Evolutionary conservation across 2,113 vertebrate species (phyloP).

Genomic region (Carassius carassius): DNA sequence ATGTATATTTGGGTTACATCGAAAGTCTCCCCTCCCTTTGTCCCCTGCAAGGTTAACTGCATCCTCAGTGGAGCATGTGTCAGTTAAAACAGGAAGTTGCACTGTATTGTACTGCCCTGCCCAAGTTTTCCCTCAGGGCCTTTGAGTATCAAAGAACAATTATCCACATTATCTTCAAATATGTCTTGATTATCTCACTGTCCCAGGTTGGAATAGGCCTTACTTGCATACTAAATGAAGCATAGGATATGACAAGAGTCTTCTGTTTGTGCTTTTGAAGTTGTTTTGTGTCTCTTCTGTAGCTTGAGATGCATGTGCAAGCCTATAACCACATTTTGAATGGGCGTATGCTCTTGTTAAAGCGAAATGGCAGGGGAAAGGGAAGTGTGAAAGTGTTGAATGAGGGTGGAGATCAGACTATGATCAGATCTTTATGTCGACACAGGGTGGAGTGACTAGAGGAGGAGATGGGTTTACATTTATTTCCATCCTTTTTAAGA

Average conservation of each 20-base stretch:
- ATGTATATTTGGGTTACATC: neutral
- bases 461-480: neutral
- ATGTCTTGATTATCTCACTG: neutral
- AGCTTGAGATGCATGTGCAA: neutral
- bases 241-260: no score
- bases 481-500: neutral
- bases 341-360: slow-evolving; percentile 42
- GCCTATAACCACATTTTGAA: slow-evolving; percentile 5
- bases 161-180: neutral
- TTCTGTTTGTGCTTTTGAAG: neutral
- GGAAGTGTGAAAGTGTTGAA: slow-evolving; percentile 46
- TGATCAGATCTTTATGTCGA: slow-evolving; percentile 29
- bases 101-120: slow-evolving; percentile 4
- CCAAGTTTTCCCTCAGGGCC: neutral
- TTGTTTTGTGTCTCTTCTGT: neutral
- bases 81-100: slow-evolving; percentile 39
- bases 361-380: neutral
- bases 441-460: slow-evolving; percentile 45
- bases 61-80: slow-evolving; percentile 10
- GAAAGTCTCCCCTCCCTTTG: neutral
- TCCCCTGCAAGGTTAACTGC: neutral
- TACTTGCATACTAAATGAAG: neutral
- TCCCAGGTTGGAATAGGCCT: neutral
- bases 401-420: neutral
- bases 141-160: neutral